A percentile compares a stretch with the other conserved stretches of the same genome.
phyloP scores from a whole-genome alignment of 2,113 vertebrate species.

The Pavo muticus region DNA sequence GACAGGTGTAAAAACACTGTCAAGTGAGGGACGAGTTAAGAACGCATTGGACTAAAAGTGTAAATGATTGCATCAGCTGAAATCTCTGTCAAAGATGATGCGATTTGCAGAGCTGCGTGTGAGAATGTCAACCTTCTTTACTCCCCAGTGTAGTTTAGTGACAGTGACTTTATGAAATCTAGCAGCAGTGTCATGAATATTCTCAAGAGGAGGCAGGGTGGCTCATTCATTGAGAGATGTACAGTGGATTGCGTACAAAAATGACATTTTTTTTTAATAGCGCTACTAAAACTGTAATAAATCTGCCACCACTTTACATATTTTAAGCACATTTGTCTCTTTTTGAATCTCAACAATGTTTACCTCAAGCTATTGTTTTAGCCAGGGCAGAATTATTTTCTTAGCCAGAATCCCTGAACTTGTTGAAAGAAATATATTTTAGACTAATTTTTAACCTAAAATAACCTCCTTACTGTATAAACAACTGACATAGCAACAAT shows the following conservation, averaged over 20 bases:
- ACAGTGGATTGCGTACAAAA: slow-evolving; percentile 19
- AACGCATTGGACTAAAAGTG: neutral
- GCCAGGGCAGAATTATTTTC: neutral
- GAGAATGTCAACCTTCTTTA: slow-evolving; percentile 33
- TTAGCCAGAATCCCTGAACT: neutral
- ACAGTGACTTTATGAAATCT: slow-evolving; percentile 44
- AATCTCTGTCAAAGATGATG: neutral
- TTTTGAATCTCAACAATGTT: slow-evolving; percentile 7
- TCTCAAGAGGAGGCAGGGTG: slow-evolving; percentile 5
- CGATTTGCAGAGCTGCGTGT: neutral
- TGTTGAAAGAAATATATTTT: slow-evolving; percentile 10
- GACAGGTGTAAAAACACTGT: neutral
- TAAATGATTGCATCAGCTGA: slow-evolving; percentile 1
- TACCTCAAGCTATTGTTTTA: neutral
- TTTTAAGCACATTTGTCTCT: slow-evolving; percentile 42
- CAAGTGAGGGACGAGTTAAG: neutral
- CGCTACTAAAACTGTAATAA: slow-evolving; percentile 29
- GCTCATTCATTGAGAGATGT: slow-evolving; percentile 23
- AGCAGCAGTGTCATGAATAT: slow-evolving; percentile 6
- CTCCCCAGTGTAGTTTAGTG: slow-evolving; percentile 1
- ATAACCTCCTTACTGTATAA: neutral
- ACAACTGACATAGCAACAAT: neutral
- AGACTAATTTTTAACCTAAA: slow-evolving; percentile 2
- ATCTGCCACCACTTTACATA: slow-evolving; percentile 27
- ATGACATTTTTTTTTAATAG: slow-evolving; percentile 2